These are phyloP conservation scores for Ceratitis capitata DNA, from an alignment of 1,140 invertebrate species.

Conservation along the genomic window DNA sequence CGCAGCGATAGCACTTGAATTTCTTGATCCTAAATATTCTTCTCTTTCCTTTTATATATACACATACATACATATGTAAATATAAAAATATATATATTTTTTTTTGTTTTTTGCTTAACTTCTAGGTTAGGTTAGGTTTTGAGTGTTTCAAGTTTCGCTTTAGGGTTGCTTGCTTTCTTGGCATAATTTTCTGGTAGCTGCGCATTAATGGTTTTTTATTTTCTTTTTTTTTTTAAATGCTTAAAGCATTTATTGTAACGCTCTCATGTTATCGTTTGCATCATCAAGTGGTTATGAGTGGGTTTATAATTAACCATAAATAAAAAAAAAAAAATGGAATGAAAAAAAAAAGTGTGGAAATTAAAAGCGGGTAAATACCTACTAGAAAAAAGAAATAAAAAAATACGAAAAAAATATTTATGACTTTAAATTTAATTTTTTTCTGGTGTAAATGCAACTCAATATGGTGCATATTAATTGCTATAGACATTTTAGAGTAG, in stretches of 20 bases:
- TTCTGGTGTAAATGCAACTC: neutral
- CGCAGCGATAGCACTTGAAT: neutral
- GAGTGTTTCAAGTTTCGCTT: neutral
- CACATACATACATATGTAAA: too few species aligned
- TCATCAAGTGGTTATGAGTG: constrained; percentile 3
- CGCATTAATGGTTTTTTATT: too few species aligned
- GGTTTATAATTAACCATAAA: neutral
- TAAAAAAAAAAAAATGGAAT: too few species aligned
- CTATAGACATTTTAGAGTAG: neutral
- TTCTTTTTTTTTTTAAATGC: constrained; percentile 30
- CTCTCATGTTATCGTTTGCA: constrained; percentile 19
- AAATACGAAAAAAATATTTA: neutral
- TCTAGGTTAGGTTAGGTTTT: neutral
- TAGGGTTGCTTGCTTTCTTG: neutral
- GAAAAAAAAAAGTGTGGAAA: constrained; percentile 18
- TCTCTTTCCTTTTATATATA: neutral
- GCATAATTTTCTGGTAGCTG: constrained; percentile 13
- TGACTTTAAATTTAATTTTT: neutral
- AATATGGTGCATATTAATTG: neutral
- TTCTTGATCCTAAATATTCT: neutral
- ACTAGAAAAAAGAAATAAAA: neutral
- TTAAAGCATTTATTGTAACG: constrained; percentile 22
- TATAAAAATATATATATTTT: neutral
- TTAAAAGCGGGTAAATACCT: neutral
- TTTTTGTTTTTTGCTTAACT: neutral